Base-by-base conservation (phyloP, 2,888 invertebrate genomes). In the Exocentrus adspersus region DNA sequence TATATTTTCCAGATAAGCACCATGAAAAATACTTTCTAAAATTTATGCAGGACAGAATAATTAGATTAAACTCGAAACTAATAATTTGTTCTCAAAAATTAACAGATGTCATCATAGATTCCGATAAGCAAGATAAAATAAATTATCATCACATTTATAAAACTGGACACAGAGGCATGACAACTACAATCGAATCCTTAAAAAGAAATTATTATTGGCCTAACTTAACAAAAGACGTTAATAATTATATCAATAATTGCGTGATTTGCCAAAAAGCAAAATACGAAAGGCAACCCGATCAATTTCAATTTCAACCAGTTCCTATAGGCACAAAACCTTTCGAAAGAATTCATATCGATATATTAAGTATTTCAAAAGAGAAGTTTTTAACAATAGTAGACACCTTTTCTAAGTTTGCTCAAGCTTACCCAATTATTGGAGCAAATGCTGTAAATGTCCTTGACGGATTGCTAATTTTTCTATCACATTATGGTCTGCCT, bases 261-360 rank as follows among this genome's bases (percentile, higher is more conserved):
- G 24, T 24, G 7, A 24, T 24, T 5, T 24, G 24, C 7, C 24
- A 19, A 50, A n/a, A 50, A 17, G 10, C 12, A 6, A 17, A n/a
- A 50, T 10, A 17, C n/a, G 17, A 46, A 19, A 16, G 17, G 17
- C 19, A 28, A 52, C 10, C 12, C n/a, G 12, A 7, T 28, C 30
- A 52, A 20, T 52, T 52, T 52, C 10, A 52, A 52, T 52, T 52
- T 17, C 24, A 52, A 52, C 17, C 21, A 1, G 30, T 24, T 24
- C 7, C 24, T 5, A 7, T 24, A 24, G 24, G 24, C 7, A 5
- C 24, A 24, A 24, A 24, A 24, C 24, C 2, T 1, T 28, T 52
- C 14, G 52, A 52, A 2, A 51, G 51, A 51, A 51, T 51, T 20
- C 51, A 10, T 14, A 12, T 46, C 14, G 46, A 46, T 14, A 19